phyloP scores from a whole-genome alignment of 2,797 vertebrate genomes.

The Pantherophis vulpinus region DNA sequence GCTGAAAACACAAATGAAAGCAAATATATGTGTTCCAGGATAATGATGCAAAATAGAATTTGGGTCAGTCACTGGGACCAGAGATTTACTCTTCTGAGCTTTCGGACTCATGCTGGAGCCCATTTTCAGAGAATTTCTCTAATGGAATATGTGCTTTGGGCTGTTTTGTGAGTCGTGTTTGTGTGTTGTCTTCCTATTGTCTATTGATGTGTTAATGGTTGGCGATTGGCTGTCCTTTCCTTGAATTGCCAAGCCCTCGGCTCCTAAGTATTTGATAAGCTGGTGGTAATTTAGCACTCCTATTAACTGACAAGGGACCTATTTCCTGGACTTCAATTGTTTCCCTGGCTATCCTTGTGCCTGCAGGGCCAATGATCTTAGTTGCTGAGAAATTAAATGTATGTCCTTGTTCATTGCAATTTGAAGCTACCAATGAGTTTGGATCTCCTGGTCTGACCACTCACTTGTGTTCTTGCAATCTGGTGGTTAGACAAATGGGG shows the following conservation, averaged over 20 bases:
- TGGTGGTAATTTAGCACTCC: neutral
- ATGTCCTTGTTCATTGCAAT: neutral
- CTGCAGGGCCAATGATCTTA: neutral
- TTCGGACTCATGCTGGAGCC: too few relatives aligned
- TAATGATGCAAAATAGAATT: neutral
- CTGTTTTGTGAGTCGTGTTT: neutral
- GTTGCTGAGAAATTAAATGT: neutral
- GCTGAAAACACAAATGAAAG: neutral
- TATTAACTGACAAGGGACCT: neutral
- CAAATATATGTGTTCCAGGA: too few relatives aligned
- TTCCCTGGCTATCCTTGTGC: neutral
- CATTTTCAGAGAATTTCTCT: neutral
- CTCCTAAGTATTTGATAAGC: neutral
- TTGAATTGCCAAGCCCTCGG: neutral
- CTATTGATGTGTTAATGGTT: neutral
- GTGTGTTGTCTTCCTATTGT: neutral
- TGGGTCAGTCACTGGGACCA: neutral
- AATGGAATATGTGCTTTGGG: neutral
- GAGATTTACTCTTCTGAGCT: too few relatives aligned
- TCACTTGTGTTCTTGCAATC: neutral
- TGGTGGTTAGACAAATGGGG: neutral
- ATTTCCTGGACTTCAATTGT: neutral
- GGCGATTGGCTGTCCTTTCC: neutral
- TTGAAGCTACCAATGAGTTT: neutral
- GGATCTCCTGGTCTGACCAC: neutral